These are phyloP conservation scores for Chaenogobius annularis DNA, from an alignment of 2,113 vertebrate species.

Conservation along the genomic window DNA sequence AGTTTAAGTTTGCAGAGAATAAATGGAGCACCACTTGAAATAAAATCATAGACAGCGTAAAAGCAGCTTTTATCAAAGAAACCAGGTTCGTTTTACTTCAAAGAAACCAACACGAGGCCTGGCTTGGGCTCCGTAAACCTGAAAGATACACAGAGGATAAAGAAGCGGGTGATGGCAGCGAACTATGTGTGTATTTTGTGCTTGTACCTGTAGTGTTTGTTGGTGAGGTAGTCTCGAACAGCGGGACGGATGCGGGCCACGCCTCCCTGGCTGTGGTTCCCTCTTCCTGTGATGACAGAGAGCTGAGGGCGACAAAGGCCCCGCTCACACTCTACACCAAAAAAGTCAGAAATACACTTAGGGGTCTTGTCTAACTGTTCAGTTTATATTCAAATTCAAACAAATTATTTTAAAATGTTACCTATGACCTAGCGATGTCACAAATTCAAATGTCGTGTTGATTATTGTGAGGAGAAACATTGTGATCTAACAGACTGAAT, in stretches of 20 bases:
- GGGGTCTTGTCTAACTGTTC: not conserved
- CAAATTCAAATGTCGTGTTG: too few species aligned
- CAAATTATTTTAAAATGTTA: not conserved
- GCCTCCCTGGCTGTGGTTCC: conserved; percentile 96
- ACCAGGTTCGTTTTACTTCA: conserved; percentile 72
- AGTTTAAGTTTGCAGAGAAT: not conserved
- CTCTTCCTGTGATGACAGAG: conserved; percentile 95
- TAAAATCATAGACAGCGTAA: not conserved
- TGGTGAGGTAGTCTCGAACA: conserved; percentile 93
- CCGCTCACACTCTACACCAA: conserved; percentile 84
- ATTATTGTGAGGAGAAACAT: too few species aligned
- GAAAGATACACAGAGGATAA: conserved; percentile 51
- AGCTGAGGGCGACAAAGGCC: conserved; percentile 86
- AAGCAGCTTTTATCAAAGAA: conserved; percentile 32
- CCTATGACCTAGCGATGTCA: too few species aligned
- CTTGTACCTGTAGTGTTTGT: conserved; percentile 85
- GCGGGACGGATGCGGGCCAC: conserved; percentile 95
- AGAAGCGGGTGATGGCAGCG: conserved; percentile 23
- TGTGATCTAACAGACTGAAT: too few species aligned
- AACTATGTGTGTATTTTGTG: conserved; percentile 7
- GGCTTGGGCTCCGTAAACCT: conserved; percentile 90
- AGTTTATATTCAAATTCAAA: not conserved
- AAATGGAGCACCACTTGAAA: not conserved
- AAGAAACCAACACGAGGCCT: conserved; percentile 85
- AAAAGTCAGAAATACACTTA: conserved; percentile 43